Evolutionary conservation across 2,797 vertebrate species (phyloP).

Genomic region (Manis crassicaudata): DNA sequence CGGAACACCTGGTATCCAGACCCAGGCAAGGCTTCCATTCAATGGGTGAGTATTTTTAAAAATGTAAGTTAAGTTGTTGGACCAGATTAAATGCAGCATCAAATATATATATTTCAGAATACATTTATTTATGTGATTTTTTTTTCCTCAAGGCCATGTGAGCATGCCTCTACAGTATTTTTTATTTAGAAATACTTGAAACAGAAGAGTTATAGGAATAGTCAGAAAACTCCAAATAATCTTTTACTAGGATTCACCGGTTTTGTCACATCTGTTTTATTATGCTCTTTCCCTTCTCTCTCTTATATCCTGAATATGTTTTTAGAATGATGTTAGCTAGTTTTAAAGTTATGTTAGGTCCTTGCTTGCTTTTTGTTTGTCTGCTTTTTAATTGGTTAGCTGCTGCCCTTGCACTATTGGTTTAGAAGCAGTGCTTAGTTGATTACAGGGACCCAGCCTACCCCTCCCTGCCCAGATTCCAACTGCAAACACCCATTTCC

Average conservation of each 20-base stretch:
- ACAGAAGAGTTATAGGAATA: neutral
- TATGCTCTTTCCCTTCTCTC: neutral
- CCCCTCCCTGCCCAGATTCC: too few species aligned
- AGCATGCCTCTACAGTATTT: neutral
- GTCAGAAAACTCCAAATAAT: neutral
- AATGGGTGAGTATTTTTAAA: conserved; percentile 91
- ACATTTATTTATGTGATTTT: neutral
- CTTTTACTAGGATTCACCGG: neutral
- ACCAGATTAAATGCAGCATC: neutral
- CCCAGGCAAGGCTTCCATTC: conserved; percentile 94
- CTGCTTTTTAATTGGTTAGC: neutral
- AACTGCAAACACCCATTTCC: neutral
- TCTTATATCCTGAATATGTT: neutral
- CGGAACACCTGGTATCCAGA: conserved; percentile 91
- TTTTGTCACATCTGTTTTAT: neutral
- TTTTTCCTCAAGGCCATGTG: neutral
- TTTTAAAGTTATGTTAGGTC: neutral
- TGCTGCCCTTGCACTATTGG: neutral
- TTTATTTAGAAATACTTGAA: conserved; percentile 48
- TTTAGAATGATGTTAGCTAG: neutral
- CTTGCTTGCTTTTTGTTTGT: neutral
- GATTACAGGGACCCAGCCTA: neutral
- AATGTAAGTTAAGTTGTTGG: neutral
- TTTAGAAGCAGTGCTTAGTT: neutral
- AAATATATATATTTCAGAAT: conserved; percentile 25